These are phyloP conservation scores for Ptilodon capucinus DNA, from an alignment of 2,888 invertebrate species.

Conservation along the genomic window DNA sequence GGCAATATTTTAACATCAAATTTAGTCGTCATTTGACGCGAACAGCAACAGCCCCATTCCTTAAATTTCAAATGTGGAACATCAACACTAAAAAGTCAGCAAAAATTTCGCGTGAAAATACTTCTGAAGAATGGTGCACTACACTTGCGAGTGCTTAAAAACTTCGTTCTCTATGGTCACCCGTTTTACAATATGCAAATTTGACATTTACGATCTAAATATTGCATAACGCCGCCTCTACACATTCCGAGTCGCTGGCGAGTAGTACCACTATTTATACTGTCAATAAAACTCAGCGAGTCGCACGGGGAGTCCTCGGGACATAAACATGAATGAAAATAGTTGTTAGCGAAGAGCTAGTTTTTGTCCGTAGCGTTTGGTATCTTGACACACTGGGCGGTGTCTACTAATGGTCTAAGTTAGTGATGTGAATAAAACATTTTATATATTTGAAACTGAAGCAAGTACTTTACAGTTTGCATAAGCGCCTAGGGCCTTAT, in stretches of 20 bases:
- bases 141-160: constrained; percentile 7
- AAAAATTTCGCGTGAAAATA: no score
- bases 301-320: constrained; percentile 54
- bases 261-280: constrained; percentile 62
- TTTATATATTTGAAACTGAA: no score
- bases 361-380: constrained; percentile 5
- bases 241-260: constrained; percentile 28
- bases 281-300: constrained; percentile 69
- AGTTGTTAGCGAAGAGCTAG: constrained; percentile 29
- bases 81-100: no score
- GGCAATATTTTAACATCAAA: no score
- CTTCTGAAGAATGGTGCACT: constrained; percentile 2
- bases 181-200: constrained; percentile 20
- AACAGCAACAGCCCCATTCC: no score
- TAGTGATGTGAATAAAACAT: no score
- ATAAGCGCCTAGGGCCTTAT: no score
- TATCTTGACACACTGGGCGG: constrained; percentile 6
- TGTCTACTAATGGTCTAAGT: neutral
- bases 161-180: neutral
- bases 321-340: constrained; percentile 69
- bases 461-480: no score
- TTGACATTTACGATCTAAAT: constrained; percentile 26
- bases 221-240: constrained; percentile 34
- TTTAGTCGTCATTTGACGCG: no score
- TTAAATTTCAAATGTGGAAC: no score